Evolutionary conservation across 64 coral and sea anemone species (phyloP), one percentile per base, ranked within the genome.

Genomic region (Montipora sp.): DNA sequence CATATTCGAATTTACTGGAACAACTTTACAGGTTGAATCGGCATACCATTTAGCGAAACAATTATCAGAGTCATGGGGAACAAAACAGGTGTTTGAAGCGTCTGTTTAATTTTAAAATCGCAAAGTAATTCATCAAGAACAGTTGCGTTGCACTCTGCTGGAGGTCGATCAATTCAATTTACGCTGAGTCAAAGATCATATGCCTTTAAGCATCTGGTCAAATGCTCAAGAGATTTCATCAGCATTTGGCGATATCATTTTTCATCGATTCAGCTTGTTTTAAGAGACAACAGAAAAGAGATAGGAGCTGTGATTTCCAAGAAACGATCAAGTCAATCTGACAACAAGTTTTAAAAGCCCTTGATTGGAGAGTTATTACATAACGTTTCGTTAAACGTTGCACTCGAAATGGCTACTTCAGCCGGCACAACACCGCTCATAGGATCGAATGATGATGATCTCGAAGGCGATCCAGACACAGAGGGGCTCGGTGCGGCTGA

Each of bases 331-430:
- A 36, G 36, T 36, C 24, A 49, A 16, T 48, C 13, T 16, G 13
- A 16, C 15, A 49, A 8, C 8, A 49, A 15, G 14, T 78, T 21
- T 71, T 85, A 27, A 0, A 43, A 83, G n/a, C 19, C 66, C 63
- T 85, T 49, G 16, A 22, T 50, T 5, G 19, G 6, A 70, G 3
- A 16, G 80, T 12, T 5, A 59, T 36, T 36, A 36, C 36, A 57
- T 57, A 57, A 57, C 11, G 58, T 16, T 82, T 82, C 63, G n/a
- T 15, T 16, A 63, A 66, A 15, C 36, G 36, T 36, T 36, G 36
- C 18, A 92, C 58, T 84, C n/a, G 43, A 46, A 94, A 85, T 72
- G 87, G 80, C 71, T 53, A 79, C 80, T 22, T 81, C 88, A 61
- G 76, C 88, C 23, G 69, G 9, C 18, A 47, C 63, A n/a, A 85